Evolutionary conservation across 2,113 vertebrate species (phyloP).

Genomic region (Coracopsis vasa): DNA sequence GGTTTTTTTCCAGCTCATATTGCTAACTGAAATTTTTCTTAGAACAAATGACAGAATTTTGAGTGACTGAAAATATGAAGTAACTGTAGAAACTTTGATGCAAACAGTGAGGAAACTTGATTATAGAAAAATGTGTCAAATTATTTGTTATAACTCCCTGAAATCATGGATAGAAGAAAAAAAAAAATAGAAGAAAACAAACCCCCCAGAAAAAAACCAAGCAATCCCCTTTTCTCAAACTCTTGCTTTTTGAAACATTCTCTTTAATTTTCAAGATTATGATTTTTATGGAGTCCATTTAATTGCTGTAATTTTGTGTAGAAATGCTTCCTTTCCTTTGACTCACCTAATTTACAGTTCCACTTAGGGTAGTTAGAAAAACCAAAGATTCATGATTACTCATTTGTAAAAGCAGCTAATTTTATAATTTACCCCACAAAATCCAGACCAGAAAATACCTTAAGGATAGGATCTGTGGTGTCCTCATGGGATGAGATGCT

Average conservation of each 20-base stretch:
- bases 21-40: neutral
- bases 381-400: neutral
- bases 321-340: neutral
- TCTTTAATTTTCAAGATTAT: neutral
- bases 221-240: neutral
- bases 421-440: neutral
- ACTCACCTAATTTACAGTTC: neutral
- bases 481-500: neutral
- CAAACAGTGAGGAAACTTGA: neutral
- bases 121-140: neutral
- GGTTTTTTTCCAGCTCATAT: neutral
- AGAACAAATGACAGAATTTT: neutral
- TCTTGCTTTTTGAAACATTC: neutral
- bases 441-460: neutral
- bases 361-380: neutral
- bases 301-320: neutral
- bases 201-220: neutral
- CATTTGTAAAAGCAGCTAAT: neutral
- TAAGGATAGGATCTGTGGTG: neutral
- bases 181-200: neutral
- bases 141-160: neutral
- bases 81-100: neutral
- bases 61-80: neutral
- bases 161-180: neutral
- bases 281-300: neutral